Evolutionary conservation across 2,113 vertebrate genomes (phyloP).

Genomic region (Semicossyphus pulcher): DNA sequence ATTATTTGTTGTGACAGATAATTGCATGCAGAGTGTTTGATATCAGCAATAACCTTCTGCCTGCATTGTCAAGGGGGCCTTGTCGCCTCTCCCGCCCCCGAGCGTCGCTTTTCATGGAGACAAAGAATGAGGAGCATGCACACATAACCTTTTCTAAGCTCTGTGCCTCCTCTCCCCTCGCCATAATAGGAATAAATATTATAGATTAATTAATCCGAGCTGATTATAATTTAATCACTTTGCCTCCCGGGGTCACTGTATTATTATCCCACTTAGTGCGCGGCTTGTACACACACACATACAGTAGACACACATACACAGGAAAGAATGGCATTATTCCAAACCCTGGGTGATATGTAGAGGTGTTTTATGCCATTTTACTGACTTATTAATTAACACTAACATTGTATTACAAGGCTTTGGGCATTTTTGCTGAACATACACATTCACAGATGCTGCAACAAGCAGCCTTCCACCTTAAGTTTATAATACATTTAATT

Average conservation of each 20-base stretch:
- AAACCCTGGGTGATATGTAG: conserved; percentile 50
- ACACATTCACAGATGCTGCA: conserved; percentile 21
- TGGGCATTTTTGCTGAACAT: conserved; percentile 36
- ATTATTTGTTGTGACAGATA: conserved; percentile 99
- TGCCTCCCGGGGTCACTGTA: conserved; percentile 87
- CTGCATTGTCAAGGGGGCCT: conserved; percentile 95
- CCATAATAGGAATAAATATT: conserved; percentile 99
- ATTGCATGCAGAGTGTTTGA: conserved; percentile 95
- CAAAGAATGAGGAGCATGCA: conserved; percentile 88
- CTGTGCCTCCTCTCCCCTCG: conserved; percentile 88
- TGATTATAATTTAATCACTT: conserved; percentile 99
- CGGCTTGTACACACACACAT: conserved; percentile 78
- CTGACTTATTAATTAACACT: conserved; percentile 78
- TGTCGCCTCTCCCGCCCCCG: conserved; percentile 88
- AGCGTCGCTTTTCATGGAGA: conserved; percentile 93
- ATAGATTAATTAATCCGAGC: conserved; percentile 99
- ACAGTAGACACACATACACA: conserved; percentile 33
- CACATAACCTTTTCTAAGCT: conserved; percentile 94
- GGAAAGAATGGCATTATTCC: conserved; percentile 66
- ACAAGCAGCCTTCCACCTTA: too few relatives aligned
- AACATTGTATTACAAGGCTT: conserved; percentile 67
- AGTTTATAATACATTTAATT: too few relatives aligned
- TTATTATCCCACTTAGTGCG: conserved; percentile 90
- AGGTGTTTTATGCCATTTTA: conserved; percentile 69
- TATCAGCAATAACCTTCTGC: conserved; percentile 99